A percentile compares a stretch with the other conserved stretches of the same genome.
Conservation (phyloP, 2,113 vertebrate genomes). For the Coturnix japonica region DNA sequence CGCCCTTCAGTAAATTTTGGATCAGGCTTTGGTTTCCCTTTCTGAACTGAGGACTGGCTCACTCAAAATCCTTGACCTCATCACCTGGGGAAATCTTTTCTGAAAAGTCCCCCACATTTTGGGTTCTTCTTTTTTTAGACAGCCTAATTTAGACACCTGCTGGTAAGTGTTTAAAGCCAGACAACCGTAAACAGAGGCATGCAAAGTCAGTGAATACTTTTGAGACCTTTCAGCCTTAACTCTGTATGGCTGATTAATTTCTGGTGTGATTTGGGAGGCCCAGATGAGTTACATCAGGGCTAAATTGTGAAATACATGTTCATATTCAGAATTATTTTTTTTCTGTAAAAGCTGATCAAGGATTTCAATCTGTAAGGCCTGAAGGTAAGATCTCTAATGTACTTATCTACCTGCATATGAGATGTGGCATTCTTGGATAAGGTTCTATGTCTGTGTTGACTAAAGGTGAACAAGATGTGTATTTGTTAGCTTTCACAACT, state of each 20-base stretch:
- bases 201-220: constrained; percentile 63
- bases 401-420: not conserved
- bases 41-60: not conserved
- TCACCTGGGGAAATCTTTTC: constrained; percentile 39
- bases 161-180: constrained; percentile 68
- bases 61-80: constrained; percentile 22
- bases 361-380: not conserved
- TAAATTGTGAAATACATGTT: not conserved
- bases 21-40: not conserved
- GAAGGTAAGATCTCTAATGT: not conserved
- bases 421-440: not conserved
- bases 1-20: not conserved
- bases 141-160: constrained; percentile 65
- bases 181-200: constrained; percentile 66
- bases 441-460: not conserved
- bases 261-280: constrained; percentile 28
- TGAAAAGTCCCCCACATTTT: constrained; percentile 57
- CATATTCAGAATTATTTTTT: not conserved
- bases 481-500: not conserved
- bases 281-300: not conserved
- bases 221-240: constrained; percentile 12
- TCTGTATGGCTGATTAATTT: constrained; percentile 57
- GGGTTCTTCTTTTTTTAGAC: constrained; percentile 53
- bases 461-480: rapidly evolving
- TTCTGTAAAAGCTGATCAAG: not conserved